Evolutionary conservation across 2,888 invertebrate genomes (phyloP).

Genomic region (Dioctria linearis): DNA sequence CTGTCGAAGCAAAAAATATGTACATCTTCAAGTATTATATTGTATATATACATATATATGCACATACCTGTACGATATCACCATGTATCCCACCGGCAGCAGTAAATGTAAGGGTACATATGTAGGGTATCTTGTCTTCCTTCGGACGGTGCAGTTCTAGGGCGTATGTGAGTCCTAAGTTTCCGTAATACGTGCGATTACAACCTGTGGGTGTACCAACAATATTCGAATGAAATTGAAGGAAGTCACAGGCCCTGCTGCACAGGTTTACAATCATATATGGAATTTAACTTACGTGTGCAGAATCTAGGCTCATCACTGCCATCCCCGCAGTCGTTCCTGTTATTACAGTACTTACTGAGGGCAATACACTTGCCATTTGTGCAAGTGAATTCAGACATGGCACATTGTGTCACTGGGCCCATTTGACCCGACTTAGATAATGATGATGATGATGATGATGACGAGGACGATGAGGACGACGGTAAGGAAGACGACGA

Average conservation of each 20-base stretch:
- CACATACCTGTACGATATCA: slow-evolving; percentile 86
- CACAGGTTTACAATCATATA: slow-evolving; percentile 18
- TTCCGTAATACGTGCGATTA: slow-evolving; percentile 92
- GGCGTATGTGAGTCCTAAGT: slow-evolving; percentile 89
- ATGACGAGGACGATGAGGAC: background rate
- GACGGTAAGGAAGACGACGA: background rate
- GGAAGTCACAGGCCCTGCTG: background rate
- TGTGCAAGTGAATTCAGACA: slow-evolving; percentile 69
- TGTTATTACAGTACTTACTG: slow-evolving; percentile 84
- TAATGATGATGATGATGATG: slow-evolving; percentile 1
- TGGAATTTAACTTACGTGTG: slow-evolving; percentile 78
- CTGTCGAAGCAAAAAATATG: background rate
- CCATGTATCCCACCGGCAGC: slow-evolving; percentile 87
- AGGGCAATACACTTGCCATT: slow-evolving; percentile 73
- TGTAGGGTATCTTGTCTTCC: slow-evolving; percentile 88
- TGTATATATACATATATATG: background rate
- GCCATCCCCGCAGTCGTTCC: slow-evolving; percentile 85
- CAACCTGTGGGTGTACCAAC: slow-evolving; percentile 72
- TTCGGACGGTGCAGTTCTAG: slow-evolving; percentile 88
- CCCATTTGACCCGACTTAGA: slow-evolving; percentile 60
- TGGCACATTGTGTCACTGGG: slow-evolving; percentile 65
- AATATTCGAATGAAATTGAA: slow-evolving; percentile 7
- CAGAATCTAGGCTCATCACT: slow-evolving; percentile 87
- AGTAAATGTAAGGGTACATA: slow-evolving; percentile 89
- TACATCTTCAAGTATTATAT: background rate